phyloP scores from a whole-genome alignment of 1,140 invertebrate genomes.

The Hyposmocoma kahamanoa region DNA sequence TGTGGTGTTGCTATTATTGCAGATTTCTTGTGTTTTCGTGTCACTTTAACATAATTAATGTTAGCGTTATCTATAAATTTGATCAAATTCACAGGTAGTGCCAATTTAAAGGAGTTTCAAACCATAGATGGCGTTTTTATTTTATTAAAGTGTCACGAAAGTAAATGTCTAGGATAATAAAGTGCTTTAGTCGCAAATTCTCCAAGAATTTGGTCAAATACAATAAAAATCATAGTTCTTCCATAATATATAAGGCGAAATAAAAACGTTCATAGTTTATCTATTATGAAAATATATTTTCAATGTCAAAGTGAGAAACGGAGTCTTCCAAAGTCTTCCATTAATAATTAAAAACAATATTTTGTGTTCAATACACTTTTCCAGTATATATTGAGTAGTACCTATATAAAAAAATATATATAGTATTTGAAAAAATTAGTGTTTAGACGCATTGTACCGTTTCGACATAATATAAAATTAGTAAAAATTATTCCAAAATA shows the following conservation, averaged over 20 bases:
- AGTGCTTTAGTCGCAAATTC: too few relatives aligned
- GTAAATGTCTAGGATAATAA: too few relatives aligned
- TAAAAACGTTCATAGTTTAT: neutral
- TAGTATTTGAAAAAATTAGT: conserved; percentile 25
- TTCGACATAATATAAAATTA: conserved; percentile 27
- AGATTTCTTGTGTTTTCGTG: too few relatives aligned
- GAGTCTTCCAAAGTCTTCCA: conserved; percentile 44
- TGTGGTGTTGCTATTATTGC: too few relatives aligned
- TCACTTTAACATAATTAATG: too few relatives aligned
- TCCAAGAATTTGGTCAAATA: too few relatives aligned
- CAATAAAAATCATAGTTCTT: conserved; percentile 23
- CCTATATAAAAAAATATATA: neutral
- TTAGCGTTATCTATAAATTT: too few relatives aligned
- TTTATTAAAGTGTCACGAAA: too few relatives aligned
- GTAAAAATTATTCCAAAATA: conserved; percentile 40
- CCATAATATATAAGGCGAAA: conserved; percentile 11
- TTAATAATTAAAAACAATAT: neutral
- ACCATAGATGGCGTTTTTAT: too few relatives aligned
- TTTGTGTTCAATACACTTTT: neutral
- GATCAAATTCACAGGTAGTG: too few relatives aligned
- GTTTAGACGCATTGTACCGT: conserved; percentile 46
- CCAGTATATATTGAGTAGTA: neutral
- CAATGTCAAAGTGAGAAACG: conserved; percentile 43
- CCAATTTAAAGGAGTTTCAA: too few relatives aligned
- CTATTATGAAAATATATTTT: conserved; percentile 41